phyloP scores from a whole-genome alignment of 1,140 invertebrate species.

The Steinernema khuongi region DNA sequence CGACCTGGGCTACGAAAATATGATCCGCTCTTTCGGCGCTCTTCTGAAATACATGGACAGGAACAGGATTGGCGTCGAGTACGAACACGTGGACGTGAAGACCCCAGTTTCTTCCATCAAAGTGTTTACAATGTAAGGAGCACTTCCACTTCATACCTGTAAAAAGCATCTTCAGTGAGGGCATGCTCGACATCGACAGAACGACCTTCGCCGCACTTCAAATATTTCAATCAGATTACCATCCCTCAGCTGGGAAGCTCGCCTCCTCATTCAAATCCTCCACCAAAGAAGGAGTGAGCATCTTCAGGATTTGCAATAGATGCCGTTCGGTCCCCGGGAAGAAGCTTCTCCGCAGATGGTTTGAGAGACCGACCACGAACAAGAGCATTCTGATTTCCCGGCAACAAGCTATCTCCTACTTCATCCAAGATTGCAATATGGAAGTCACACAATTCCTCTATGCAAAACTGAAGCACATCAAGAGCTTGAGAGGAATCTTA shows the following conservation, averaged over 20 bases:
- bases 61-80: slow-evolving; percentile 31
- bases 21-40: slow-evolving; percentile 36
- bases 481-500: slow-evolving; percentile 40
- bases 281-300: not conserved
- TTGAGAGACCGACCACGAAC: slow-evolving; percentile 45
- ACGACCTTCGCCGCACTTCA: slow-evolving; percentile 32
- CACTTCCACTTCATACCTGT: not conserved
- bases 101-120: slow-evolving; percentile 33
- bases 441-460: slow-evolving; percentile 36
- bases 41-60: slow-evolving; percentile 36
- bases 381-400: slow-evolving; percentile 36
- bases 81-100: slow-evolving; percentile 20
- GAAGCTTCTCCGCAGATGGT: slow-evolving; percentile 45
- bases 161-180: slow-evolving; percentile 15
- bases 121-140: slow-evolving; percentile 28
- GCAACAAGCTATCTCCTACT: slow-evolving; percentile 50
- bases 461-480: slow-evolving; percentile 35
- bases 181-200: slow-evolving; percentile 36
- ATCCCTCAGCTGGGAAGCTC: not conserved
- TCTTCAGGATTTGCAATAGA: slow-evolving; percentile 26
- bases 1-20: slow-evolving; percentile 27
- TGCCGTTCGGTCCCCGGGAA: slow-evolving; percentile 32
- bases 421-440: slow-evolving; percentile 50
- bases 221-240: slow-evolving; percentile 19
- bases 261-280: not conserved